phyloP scores from a whole-genome alignment of 2,797 vertebrate genomes.

The Danio choprae region DNA sequence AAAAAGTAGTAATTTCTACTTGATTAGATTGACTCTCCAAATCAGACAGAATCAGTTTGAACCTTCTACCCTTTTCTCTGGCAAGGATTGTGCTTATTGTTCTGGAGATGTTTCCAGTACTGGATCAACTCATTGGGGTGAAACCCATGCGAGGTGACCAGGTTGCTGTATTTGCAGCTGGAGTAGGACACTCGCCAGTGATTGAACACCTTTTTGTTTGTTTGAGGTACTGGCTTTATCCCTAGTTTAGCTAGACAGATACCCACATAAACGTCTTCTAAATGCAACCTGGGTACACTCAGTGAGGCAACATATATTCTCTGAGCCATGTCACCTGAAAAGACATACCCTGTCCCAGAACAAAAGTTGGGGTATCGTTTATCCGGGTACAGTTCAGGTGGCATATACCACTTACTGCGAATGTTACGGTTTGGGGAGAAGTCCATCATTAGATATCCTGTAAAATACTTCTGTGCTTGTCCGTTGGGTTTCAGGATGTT shows the following conservation, averaged over 20 bases:
- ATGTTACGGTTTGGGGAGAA: constrained; percentile 92
- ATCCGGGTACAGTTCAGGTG: constrained; percentile 88
- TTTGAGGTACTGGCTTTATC: constrained; percentile 89
- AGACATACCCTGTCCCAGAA: constrained; percentile 97
- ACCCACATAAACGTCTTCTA: constrained; percentile 96
- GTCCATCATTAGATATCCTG: constrained; percentile 92
- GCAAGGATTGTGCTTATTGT: constrained; percentile 93
- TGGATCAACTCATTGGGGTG: constrained; percentile 92
- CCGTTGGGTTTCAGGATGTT: constrained; percentile 89
- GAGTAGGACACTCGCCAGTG: constrained; percentile 98
- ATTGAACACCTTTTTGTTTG: constrained; percentile 95
- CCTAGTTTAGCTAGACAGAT: constrained; percentile 90
- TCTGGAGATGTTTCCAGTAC: constrained; percentile 96
- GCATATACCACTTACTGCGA: constrained; percentile 98
- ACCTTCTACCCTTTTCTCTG: constrained; percentile 68
- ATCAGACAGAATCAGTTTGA: too few species aligned
- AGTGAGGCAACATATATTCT: constrained; percentile 90
- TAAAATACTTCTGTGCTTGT: constrained; percentile 88
- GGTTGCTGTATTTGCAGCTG: constrained; percentile 97
- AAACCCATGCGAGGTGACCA: constrained; percentile 98
- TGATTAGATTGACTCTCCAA: too few species aligned
- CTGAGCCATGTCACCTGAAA: constrained; percentile 91
- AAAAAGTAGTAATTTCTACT: too few species aligned
- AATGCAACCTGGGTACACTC: constrained; percentile 85
- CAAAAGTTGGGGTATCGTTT: constrained; percentile 96